phyloP scores from a whole-genome alignment of 2,888 invertebrate species.

The Phrixothrix hirtus region DNA sequence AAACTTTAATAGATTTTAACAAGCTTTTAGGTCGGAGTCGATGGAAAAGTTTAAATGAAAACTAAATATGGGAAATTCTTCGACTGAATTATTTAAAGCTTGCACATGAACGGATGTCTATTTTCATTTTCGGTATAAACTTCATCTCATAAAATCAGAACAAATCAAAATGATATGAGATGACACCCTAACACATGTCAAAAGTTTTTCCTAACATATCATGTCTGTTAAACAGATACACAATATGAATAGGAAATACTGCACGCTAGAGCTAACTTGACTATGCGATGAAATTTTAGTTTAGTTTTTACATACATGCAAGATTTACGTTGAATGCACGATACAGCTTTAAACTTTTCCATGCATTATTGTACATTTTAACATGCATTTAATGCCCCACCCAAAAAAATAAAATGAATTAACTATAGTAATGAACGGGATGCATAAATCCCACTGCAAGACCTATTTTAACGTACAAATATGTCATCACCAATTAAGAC shows the following conservation, averaged over 20 bases:
- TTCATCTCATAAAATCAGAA: constrained; percentile 27
- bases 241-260: constrained; percentile 37
- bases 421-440: too few relatives aligned
- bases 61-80: neutral
- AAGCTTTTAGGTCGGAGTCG: constrained; percentile 8
- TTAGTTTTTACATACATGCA: constrained; percentile 34
- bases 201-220: constrained; percentile 41
- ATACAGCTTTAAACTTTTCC: neutral
- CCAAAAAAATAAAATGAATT: too few relatives aligned
- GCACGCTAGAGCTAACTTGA: constrained; percentile 39
- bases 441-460: too few relatives aligned
- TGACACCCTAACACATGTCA: constrained; percentile 34
- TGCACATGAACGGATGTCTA: constrained; percentile 5
- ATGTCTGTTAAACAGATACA: constrained; percentile 32
- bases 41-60: constrained; percentile 5
- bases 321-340: constrained; percentile 16
- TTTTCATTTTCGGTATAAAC: constrained; percentile 27
- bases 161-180: constrained; percentile 32
- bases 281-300: constrained; percentile 40
- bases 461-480: too few relatives aligned
- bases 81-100: neutral
- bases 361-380: too few relatives aligned
- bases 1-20: constrained; percentile 24
- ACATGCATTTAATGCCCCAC: too few relatives aligned
- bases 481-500: too few relatives aligned